These are phyloP conservation scores for Hydrozoanthus tunicans DNA, from an alignment of 64 coral and sea anemone species.

Conservation along the genomic window DNA sequence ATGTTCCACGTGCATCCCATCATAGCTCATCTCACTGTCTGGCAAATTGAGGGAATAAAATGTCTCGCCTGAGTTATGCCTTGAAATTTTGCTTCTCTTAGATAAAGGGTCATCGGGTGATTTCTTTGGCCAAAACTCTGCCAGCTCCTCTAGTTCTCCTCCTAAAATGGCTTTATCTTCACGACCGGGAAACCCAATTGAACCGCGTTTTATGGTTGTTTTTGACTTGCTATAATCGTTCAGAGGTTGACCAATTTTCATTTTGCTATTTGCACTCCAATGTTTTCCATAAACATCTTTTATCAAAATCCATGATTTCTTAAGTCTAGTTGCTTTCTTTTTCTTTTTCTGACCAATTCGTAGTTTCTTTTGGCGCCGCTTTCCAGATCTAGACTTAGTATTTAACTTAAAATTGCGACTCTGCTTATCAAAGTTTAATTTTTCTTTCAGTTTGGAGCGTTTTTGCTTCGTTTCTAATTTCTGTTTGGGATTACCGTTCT, in stretches of 20 bases:
- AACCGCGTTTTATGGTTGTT: not conserved
- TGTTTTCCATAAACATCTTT: not conserved
- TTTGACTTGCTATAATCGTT: not conserved
- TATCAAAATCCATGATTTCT: not conserved
- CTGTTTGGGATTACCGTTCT: not conserved
- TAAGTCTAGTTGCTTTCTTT: not conserved
- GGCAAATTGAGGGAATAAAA: not conserved
- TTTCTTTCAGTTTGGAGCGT: not conserved
- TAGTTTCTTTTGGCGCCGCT: no score
- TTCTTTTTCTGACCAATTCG: not conserved
- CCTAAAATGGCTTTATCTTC: constrained; percentile 53
- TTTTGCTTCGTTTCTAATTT: not conserved
- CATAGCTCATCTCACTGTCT: not conserved
- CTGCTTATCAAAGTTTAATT: not conserved
- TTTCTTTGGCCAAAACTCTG: constrained; percentile 45
- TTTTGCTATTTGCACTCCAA: not conserved
- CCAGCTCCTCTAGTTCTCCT: constrained; percentile 42
- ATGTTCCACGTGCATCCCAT: not conserved
- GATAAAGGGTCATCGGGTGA: constrained; percentile 11
- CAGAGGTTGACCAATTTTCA: not conserved
- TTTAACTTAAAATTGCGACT: not conserved
- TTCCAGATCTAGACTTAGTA: no score
- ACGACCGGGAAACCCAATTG: not conserved
- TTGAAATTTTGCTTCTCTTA: constrained; percentile 41
- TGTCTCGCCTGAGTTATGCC: not conserved